Percentiles rank a stretch among this genome's conserved stretches.
Evolutionary conservation across 1,140 invertebrate species (phyloP).

Genomic region (Nymphalis io): DNA sequence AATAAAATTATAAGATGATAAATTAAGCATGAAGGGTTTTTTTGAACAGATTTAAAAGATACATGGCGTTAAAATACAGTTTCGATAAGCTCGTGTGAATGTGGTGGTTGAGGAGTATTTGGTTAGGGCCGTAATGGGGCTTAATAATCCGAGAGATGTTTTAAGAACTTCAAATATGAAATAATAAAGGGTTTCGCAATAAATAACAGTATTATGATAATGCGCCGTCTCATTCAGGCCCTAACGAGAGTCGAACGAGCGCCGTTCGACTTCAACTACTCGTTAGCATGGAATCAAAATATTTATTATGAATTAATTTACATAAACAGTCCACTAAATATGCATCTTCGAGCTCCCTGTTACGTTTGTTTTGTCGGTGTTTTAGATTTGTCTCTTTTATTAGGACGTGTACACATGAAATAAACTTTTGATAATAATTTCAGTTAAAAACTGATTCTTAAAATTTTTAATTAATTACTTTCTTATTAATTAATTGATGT

Average conservation of each 20-base stretch:
- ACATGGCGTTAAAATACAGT: no score
- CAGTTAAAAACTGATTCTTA: neutral
- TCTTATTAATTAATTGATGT: no score
- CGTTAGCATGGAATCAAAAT: conserved; percentile 73
- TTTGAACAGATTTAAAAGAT: no score
- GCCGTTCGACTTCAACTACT: conserved; percentile 58
- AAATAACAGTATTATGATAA: conserved; percentile 73
- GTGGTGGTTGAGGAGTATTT: neutral
- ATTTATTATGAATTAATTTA: conserved; percentile 77
- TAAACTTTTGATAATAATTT: conserved; percentile 3
- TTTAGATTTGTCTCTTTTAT: conserved; percentile 27
- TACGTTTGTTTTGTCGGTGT: conserved; percentile 48
- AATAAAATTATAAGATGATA: no score
- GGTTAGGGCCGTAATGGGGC: neutral
- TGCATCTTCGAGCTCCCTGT: conserved; percentile 49
- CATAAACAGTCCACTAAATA: conserved; percentile 68
- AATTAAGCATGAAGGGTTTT: no score
- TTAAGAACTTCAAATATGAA: conserved; percentile 28
- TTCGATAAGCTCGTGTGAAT: no score
- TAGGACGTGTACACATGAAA: neutral
- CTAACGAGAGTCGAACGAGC: conserved; percentile 64
- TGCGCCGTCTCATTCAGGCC: conserved; percentile 53
- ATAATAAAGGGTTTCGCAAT: conserved; percentile 56
- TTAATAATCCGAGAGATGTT: conserved; percentile 5
- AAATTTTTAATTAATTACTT: no score